A percentile compares a stretch with the other conserved stretches of the same genome.
phyloP scores from a whole-genome alignment of 1,140 invertebrate species.

The Pogonus chalceus region DNA sequence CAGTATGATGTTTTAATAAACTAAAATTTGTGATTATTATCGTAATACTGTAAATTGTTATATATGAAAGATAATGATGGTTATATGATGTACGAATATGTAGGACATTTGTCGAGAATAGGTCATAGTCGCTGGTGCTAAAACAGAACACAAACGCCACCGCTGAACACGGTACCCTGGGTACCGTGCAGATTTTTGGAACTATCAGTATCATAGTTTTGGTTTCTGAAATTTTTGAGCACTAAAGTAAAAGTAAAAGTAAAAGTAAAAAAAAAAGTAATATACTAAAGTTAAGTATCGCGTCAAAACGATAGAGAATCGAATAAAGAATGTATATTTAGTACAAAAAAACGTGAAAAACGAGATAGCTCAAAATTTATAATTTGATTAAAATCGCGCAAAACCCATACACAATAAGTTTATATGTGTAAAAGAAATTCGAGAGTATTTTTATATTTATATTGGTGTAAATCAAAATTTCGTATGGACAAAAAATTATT shows the following conservation, averaged over 20 bases:
- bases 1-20: not conserved
- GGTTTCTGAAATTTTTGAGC: slow-evolving; percentile 7
- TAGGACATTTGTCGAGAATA: slow-evolving; percentile 24
- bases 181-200: slow-evolving; percentile 6
- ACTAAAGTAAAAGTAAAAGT: slow-evolving; percentile 6
- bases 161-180: slow-evolving; percentile 7
- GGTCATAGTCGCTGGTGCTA: slow-evolving; percentile 30
- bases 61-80: too few species aligned
- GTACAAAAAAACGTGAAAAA: slow-evolving; percentile 35
- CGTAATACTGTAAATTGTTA: too few species aligned
- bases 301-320: slow-evolving; percentile 33
- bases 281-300: slow-evolving; percentile 33
- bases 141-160: slow-evolving; percentile 11
- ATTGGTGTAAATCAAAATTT: slow-evolving; percentile 40
- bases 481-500: slow-evolving; percentile 34
- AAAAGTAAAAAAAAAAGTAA: slow-evolving; percentile 16
- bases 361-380: slow-evolving; percentile 39
- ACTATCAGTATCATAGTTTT: slow-evolving; percentile 5
- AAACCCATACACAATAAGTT: slow-evolving; percentile 23
- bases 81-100: not conserved
- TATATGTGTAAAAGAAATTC: slow-evolving; percentile 36
- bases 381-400: slow-evolving; percentile 29
- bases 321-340: slow-evolving; percentile 39
- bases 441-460: slow-evolving; percentile 41
- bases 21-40: slow-evolving; percentile 22